Evolutionary conservation across 2,113 vertebrate genomes (phyloP).

Genomic region (Bubo blakistoni): DNA sequence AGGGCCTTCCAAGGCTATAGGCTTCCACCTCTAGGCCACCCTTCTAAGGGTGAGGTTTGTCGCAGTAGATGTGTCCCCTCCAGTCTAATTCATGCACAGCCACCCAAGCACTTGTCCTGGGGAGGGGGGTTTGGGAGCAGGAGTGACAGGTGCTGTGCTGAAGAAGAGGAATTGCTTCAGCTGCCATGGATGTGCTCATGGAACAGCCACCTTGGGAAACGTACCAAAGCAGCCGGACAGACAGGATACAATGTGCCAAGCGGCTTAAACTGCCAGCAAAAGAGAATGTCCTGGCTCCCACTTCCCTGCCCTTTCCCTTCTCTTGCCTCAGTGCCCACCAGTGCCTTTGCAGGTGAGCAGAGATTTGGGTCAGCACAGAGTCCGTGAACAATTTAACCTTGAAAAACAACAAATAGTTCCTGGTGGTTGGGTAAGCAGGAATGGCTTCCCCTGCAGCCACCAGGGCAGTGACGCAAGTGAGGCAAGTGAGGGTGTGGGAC

Average conservation of each 20-base stretch:
- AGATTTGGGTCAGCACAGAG: not conserved
- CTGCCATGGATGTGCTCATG: not conserved
- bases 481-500: accelerated
- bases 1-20: not conserved
- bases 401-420: not conserved
- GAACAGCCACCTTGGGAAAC: not conserved
- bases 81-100: not conserved
- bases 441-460: not conserved
- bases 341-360: not conserved
- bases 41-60: not conserved
- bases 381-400: not conserved
- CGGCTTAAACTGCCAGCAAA: not conserved
- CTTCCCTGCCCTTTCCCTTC: accelerated
- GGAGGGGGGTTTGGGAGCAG: not conserved
- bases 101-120: not conserved
- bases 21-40: too few relatives aligned
- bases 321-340: accelerated
- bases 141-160: not conserved
- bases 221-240: accelerated
- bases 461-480: not conserved
- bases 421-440: not conserved
- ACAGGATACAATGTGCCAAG: accelerated
- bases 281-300: not conserved
- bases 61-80: not conserved
- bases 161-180: not conserved